Percentiles rank a stretch among this genome's conserved stretches.
These are phyloP conservation scores for Conus ventricosus DNA, from an alignment of 1,140 invertebrate species.

Conservation along the genomic window DNA sequence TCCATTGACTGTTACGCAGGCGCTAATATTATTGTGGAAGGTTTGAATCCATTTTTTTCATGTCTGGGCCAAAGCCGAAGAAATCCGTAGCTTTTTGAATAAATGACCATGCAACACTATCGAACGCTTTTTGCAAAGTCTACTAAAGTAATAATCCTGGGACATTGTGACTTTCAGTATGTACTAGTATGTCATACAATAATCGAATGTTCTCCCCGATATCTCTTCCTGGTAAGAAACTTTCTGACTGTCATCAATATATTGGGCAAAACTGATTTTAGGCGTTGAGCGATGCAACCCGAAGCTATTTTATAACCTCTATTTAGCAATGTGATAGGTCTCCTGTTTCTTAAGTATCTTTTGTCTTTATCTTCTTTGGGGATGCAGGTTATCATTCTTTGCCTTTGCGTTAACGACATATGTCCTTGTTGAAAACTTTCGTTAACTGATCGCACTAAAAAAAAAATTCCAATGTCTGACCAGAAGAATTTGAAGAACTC, in stretches of 20 bases:
- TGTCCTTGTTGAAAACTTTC: not conserved
- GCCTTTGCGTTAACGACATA: not conserved
- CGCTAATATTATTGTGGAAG: conserved; percentile 24
- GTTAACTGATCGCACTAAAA: not conserved
- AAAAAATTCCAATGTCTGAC: not conserved
- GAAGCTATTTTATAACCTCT: conserved; percentile 16
- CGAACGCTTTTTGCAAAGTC: conserved; percentile 41
- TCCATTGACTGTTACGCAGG: conserved; percentile 30
- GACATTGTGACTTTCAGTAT: conserved; percentile 14
- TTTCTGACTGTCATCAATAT: conserved; percentile 2
- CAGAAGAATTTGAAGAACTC: conserved; percentile 20
- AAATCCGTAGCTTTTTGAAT: conserved; percentile 16
- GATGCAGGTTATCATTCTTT: not conserved
- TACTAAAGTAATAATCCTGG: conserved; percentile 32
- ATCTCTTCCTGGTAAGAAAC: conserved; percentile 24
- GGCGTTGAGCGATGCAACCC: not conserved
- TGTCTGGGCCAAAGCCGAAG: conserved; percentile 35
- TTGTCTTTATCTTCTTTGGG: not conserved
- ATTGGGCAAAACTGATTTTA: not conserved
- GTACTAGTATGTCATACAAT: conserved; percentile 32
- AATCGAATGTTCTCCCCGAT: conserved; percentile 25
- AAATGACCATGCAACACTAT: conserved; percentile 32
- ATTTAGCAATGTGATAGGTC: conserved; percentile 16
- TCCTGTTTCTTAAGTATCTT: conserved; percentile 23
- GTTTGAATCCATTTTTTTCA: conserved; percentile 28